Evolutionary conservation across 2,888 invertebrate species (phyloP).

Genomic region (Buathra laborator): DNA sequence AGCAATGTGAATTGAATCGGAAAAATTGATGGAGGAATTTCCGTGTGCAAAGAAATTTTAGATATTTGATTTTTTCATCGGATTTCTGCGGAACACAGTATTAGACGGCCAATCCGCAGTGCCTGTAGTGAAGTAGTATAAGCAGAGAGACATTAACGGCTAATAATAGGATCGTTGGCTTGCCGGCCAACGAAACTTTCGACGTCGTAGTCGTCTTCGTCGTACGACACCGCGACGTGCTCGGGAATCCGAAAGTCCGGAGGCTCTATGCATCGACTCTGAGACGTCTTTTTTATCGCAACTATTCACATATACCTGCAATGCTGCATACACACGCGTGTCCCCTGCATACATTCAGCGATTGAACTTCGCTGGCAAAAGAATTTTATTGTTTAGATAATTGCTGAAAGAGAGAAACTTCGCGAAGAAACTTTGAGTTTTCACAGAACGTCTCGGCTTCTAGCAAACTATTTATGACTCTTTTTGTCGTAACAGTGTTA

Average conservation of each 20-base stretch:
- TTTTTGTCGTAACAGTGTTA: neutral
- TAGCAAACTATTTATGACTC: neutral
- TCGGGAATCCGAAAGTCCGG: slow-evolving; percentile 66
- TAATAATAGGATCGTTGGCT: slow-evolving; percentile 83
- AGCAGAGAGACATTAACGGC: slow-evolving; percentile 73
- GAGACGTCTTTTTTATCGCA: slow-evolving; percentile 17
- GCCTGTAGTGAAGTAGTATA: slow-evolving; percentile 24
- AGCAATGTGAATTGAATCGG: too few relatives aligned
- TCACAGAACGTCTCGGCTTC: neutral
- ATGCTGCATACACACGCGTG: neutral
- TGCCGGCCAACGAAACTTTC: slow-evolving; percentile 75
- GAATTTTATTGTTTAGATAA: slow-evolving; percentile 55
- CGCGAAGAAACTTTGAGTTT: neutral
- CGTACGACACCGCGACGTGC: slow-evolving; percentile 43
- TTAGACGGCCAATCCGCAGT: neutral
- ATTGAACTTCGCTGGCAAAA: slow-evolving; percentile 32
- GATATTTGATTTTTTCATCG: slow-evolving; percentile 63
- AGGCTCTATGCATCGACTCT: slow-evolving; percentile 17
- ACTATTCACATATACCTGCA: slow-evolving; percentile 1
- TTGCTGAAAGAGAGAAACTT: slow-evolving; percentile 44
- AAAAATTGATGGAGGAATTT: too few relatives aligned
- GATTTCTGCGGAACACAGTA: slow-evolving; percentile 74
- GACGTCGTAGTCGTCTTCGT: slow-evolving; percentile 26
- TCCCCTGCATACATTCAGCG: slow-evolving; percentile 5
- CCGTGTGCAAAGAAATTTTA: neutral